Conservation (phyloP, 2,888 invertebrate species). For the Tricholauxania praeusta region DNA sequence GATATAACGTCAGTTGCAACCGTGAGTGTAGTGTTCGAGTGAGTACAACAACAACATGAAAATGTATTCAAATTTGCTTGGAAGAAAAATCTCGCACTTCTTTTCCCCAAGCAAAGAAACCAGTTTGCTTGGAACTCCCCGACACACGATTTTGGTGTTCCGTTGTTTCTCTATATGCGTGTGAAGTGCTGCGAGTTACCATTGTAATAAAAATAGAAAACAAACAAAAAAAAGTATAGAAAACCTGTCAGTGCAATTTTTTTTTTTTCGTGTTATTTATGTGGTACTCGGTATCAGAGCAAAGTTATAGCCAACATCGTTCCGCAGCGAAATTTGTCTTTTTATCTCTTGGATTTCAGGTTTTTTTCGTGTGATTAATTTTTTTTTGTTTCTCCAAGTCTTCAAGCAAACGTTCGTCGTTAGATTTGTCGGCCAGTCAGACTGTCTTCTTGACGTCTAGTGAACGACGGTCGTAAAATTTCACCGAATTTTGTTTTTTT, state of each 20-base stretch:
- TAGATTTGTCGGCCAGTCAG: background rate
- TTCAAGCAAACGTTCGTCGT: background rate
- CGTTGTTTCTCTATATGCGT: background rate
- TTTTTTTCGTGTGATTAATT: too few relatives aligned
- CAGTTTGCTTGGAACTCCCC: too few relatives aligned
- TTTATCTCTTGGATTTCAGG: too few relatives aligned
- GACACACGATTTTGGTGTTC: too few relatives aligned
- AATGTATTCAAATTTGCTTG: background rate
- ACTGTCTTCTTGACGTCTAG: too few relatives aligned
- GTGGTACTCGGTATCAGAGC: background rate
- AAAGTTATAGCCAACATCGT: background rate
- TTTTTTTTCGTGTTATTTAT: too few relatives aligned
- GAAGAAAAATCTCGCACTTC: background rate
- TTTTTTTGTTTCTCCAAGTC: background rate
- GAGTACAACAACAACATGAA: too few relatives aligned
- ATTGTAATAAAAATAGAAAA: constrained; percentile 12
- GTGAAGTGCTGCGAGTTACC: constrained; percentile 8
- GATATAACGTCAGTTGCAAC: constrained; percentile 24
- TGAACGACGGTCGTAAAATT: constrained; percentile 25
- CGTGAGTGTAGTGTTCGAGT: constrained; percentile 5
- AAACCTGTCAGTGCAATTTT: background rate
- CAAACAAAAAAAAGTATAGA: constrained; percentile 26
- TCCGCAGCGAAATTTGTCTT: background rate
- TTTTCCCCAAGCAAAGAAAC: background rate
- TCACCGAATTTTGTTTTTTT: constrained; percentile 14